Base-by-base conservation (phyloP, 1,140 invertebrate species). In the Wiebesia pumilae region DNA sequence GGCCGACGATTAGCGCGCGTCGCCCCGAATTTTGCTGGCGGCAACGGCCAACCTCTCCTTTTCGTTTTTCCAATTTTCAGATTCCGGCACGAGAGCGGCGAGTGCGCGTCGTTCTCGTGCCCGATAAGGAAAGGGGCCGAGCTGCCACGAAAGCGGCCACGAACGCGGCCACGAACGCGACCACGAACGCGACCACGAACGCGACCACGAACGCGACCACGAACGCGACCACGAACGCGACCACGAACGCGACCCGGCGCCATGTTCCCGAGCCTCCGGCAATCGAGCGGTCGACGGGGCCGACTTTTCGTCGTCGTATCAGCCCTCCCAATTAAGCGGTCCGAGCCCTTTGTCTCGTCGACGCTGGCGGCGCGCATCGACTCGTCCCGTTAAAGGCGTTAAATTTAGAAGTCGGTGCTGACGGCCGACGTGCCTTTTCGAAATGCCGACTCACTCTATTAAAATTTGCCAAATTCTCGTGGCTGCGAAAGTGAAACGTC, bases 391-490 rank as follows among this genome's bases (percentile, higher is more conserved):
- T 4, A n/a, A 75, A 33, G 40, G 21, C 7, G 71, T 75, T 75
- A 75, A 75, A 75, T 75, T 43, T 75, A 75, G 71, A 75, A 75
- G 71, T 7, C 38, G 71, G 71, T 4, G 58, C 1, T 24, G 24
- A 38, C 6, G n/a, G 0, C 1, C 0, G 71, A 75, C 71, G 71
- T 75, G 71, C 71, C 40, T 75, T 75, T 75, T 75, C 38, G 6
- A 43, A 75, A 43, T 43, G 71, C 38, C 71, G 71, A 75, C 71
- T 75, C 71, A 75, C 71, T 75, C 71, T 75, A 75, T 75, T 75
- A 75, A 75, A 75, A 75, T 75, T 75, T 38, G 71, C 71, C 71
- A 43, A 75, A 75, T 75, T 75, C 71, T 75, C 24, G 43, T 43
- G 38, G 71, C 38, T 21, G 33, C 71, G 71, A 75, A 16, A 38